phyloP scores from a whole-genome alignment of 2,113 vertebrate species.

The Phrynocephalus versicolor region DNA sequence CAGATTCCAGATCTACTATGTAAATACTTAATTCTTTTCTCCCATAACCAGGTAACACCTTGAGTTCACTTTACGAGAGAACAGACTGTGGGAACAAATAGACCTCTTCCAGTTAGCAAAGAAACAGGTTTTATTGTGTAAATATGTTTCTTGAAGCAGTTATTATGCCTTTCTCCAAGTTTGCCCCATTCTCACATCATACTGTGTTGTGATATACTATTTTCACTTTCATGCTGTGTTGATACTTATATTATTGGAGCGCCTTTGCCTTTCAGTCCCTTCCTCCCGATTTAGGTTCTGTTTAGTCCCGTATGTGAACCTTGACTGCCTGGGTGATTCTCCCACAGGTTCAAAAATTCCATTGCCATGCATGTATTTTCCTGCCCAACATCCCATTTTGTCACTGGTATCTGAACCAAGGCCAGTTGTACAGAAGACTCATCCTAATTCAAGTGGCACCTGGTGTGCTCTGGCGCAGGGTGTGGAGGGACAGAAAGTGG shows the following conservation, averaged over 20 bases:
- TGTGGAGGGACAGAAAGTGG: not conserved
- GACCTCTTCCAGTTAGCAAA: not conserved
- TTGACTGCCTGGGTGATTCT: not conserved
- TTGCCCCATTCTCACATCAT: not conserved
- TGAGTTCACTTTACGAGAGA: not conserved
- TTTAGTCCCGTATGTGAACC: not conserved
- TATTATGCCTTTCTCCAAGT: not conserved
- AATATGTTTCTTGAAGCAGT: not conserved
- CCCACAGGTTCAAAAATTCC: too few relatives aligned
- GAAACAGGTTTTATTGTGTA: not conserved
- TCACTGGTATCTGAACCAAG: not conserved
- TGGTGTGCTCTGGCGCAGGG: not conserved
- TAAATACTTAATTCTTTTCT: constrained; percentile 8
- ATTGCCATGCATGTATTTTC: not conserved
- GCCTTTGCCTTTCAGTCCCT: too few relatives aligned
- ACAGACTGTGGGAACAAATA: constrained; percentile 6
- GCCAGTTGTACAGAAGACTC: not conserved
- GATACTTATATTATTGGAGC: not conserved
- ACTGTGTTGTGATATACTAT: not conserved
- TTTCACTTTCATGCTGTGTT: too few relatives aligned
- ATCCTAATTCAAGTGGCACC: not conserved
- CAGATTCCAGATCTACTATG: not conserved
- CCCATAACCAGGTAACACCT: not conserved
- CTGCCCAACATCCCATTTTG: not conserved
- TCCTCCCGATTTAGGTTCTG: not conserved